Base-by-base conservation (phyloP, 2,888 invertebrate species). In the Athalia cordata region DNA sequence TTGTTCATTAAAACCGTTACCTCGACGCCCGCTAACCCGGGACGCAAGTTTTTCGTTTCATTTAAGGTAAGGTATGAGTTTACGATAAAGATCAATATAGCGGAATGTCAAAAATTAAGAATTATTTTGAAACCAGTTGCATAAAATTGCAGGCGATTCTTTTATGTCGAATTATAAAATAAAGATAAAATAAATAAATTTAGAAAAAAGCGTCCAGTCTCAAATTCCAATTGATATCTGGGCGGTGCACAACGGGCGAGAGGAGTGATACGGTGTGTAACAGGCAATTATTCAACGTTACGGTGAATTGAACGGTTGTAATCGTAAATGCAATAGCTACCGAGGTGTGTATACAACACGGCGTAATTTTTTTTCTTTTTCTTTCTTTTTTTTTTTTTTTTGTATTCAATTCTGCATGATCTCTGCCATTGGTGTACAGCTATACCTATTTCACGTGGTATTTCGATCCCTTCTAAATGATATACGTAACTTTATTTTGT, bases 201-300 rank as follows among this genome's bases (percentile, higher is more conserved):
- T 29, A 0, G 29, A 29, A 29, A 29, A 29, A 29, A 29, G 2
- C 29, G 29, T 29, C 29, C 1, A 11, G 29, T 45, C 68, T 8
- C 52, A 11, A 66, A 66, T 66, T 29, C 55, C 52, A 43, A 55
- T 52, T 29, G 68, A 29, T n/a, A 65, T 9, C 9, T 68, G 9
- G 68, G 29, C 68, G 55, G 68, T 52, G 29, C 29, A 29, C 29
- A 29, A 29, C 29, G 13, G 45, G 70, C 57, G 52, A 59, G 70
- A 72, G 29, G 57, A 59, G 57, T 59, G 57, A 72, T 72, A 72
- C 47, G 70, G 52, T 59, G 59, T 57, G 29, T 72, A 72, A 72
- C 59, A 72, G 70, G 70, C 70, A 72, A 72, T 72, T 59, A 72
- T 72, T 72, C 70, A 72, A 72, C 70, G 70, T 59, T 72, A 72